Percentiles rank a stretch among this genome's conserved stretches.
Conservation (phyloP, 2,113 vertebrate species). For the Kobus ellipsiprymnus region DNA sequence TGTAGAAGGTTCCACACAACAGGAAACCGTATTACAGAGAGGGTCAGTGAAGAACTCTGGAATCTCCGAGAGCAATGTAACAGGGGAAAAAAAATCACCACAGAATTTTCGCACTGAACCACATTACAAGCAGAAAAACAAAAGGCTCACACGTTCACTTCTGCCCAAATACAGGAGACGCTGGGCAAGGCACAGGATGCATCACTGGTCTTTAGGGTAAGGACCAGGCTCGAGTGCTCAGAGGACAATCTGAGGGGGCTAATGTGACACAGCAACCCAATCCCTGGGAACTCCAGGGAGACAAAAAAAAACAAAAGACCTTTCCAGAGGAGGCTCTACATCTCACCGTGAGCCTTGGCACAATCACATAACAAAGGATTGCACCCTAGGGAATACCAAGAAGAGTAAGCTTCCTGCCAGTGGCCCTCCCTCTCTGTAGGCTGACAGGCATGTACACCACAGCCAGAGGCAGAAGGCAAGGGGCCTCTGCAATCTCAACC, state of each 20-base stretch:
- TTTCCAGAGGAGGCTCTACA: not conserved
- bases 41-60: not conserved
- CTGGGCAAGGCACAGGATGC: not conserved
- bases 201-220: not conserved
- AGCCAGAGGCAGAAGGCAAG: not conserved
- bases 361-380: not conserved
- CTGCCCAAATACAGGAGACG: not conserved
- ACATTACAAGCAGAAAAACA: not conserved
- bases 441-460: not conserved
- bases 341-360: not conserved
- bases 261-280: not conserved
- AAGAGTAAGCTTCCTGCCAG: not conserved
- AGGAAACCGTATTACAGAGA: not conserved
- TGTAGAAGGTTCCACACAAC: not conserved
- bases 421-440: not conserved
- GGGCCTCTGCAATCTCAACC: not conserved
- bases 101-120: accelerated
- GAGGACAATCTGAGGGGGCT: not conserved
- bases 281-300: not conserved
- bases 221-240: no score
- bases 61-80: not conserved
- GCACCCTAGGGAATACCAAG: not conserved
- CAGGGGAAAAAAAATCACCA: not conserved
- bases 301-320: not conserved
- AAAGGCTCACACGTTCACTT: not conserved